These are phyloP conservation scores for Paralichthys olivaceus DNA, from an alignment of 2,113 vertebrate species.

Conservation along the genomic window DNA sequence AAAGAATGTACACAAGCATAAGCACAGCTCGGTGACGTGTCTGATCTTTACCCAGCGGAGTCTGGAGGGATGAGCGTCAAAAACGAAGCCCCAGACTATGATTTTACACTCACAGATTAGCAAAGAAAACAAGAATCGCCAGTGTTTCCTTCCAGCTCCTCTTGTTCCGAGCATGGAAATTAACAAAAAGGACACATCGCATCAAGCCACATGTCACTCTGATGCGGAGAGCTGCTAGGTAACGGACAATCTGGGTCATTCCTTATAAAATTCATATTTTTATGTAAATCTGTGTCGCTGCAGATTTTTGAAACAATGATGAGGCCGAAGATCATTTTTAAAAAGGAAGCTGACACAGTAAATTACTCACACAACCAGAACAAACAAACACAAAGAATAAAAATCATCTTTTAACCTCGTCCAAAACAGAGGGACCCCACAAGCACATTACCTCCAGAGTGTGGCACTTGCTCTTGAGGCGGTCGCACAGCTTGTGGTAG, in stretches of 20 bases:
- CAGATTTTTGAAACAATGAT: neutral
- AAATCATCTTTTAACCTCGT: no score
- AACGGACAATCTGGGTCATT: neutral
- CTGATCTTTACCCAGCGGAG: conserved; percentile 41
- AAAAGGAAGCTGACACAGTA: neutral
- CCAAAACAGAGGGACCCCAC: no score
- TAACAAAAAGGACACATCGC: conserved; percentile 24
- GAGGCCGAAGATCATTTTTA: neutral
- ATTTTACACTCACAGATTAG: conserved; percentile 37
- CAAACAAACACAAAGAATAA: no score
- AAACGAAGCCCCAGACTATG: conserved; percentile 21
- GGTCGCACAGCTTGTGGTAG: conserved; percentile 94
- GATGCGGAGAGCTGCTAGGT: neutral
- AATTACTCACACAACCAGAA: no score
- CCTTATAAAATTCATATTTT: neutral
- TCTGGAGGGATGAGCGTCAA: conserved; percentile 22
- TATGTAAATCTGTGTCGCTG: neutral
- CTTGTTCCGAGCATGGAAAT: conserved; percentile 17
- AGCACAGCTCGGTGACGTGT: conserved; percentile 11
- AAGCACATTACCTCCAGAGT: conserved; percentile 89
- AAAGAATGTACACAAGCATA: conserved; percentile 18
- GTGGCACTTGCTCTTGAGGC: conserved; percentile 95
- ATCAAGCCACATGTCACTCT: conserved; percentile 27
- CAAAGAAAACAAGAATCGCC: neutral
- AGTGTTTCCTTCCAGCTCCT: conserved; percentile 14